Base-by-base conservation (phyloP, 2,113 vertebrate species). In the Malaclemys terrapin region DNA sequence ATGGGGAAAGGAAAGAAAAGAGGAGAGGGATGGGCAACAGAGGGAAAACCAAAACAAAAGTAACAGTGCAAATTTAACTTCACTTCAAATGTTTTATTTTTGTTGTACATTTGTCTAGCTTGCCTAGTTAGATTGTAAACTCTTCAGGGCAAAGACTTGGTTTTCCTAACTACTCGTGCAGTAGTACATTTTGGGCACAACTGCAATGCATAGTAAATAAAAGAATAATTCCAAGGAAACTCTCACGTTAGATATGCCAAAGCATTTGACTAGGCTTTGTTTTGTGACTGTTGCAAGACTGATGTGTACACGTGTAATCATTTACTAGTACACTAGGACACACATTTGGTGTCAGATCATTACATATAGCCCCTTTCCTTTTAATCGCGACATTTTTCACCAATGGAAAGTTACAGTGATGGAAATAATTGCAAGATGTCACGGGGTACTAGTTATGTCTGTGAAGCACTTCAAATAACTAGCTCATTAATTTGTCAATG, bases 81-180 rank as follows among this genome's bases (percentile, higher is more conserved):
- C 1, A 0, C 27, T 6, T 31, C 57, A 59, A 59, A 31, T 59
- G 27, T 59, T 59, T 59, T 31, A 29, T 29, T 35, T 65, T 69
- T 69, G 31, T 69, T 69, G 31, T 69, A 69, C 31, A n/a, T 45
- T 38, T 83, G 22, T 56, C 20, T 42, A 27, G 53, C 45, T 75
- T 52, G 47, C 14, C 79, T 35, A 8, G 16, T 47, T 83, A 19
- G 19, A 10, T 35, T 50, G 38, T 2, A n/a, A 72, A 80, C 10
- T 56, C 69, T 45, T 80, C 31, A 69, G 31, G 38, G 89, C 50
- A 79, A n/a, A 29, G 42, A 78, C 42, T 47, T 42, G 79, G 4
- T 35, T 1, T 0, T 5, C 14, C n/a, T 24, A 7, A 1, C 31
- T 10, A 72, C 52, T 25, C 25, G 14, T 7, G 20, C 9, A 3